These are phyloP conservation scores for Wasmannia auropunctata DNA, from an alignment of 1,140 invertebrate genomes.

Conservation along the genomic window DNA sequence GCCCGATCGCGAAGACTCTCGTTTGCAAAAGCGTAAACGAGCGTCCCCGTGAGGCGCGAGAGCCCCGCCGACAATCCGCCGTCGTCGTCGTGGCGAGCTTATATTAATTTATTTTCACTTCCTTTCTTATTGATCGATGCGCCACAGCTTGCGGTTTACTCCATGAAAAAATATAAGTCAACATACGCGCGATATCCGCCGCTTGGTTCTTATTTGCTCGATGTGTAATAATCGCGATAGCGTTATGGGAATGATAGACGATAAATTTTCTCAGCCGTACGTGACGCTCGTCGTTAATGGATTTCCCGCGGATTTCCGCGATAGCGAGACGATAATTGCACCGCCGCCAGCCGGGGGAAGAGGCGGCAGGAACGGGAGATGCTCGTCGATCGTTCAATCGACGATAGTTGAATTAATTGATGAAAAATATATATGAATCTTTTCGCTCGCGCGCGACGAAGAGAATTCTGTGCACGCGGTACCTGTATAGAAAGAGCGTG, in stretches of 20 bases:
- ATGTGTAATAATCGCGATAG: slow-evolving; percentile 27
- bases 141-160: slow-evolving; percentile 13
- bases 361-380: neutral
- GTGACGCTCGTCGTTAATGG: slow-evolving; percentile 34
- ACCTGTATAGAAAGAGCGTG: slow-evolving; percentile 23
- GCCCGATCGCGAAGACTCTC: slow-evolving; percentile 15
- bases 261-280: slow-evolving; percentile 42
- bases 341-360: neutral
- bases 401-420: neutral
- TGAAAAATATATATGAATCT: neutral
- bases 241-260: neutral
- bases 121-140: slow-evolving; percentile 43
- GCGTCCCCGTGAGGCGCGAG: neutral
- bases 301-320: slow-evolving; percentile 18
- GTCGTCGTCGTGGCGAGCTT: slow-evolving; percentile 1
- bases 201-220: slow-evolving; percentile 40
- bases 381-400: neutral
- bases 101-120: slow-evolving; percentile 53
- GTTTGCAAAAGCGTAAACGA: slow-evolving; percentile 14
- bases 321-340: slow-evolving; percentile 23
- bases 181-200: slow-evolving; percentile 28
- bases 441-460: neutral
- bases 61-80: slow-evolving; percentile 28
- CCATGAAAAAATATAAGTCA: slow-evolving; percentile 12
- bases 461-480: neutral